phyloP scores from a whole-genome alignment of 1,140 invertebrate genomes.

The Oncopodura yosiiana region DNA sequence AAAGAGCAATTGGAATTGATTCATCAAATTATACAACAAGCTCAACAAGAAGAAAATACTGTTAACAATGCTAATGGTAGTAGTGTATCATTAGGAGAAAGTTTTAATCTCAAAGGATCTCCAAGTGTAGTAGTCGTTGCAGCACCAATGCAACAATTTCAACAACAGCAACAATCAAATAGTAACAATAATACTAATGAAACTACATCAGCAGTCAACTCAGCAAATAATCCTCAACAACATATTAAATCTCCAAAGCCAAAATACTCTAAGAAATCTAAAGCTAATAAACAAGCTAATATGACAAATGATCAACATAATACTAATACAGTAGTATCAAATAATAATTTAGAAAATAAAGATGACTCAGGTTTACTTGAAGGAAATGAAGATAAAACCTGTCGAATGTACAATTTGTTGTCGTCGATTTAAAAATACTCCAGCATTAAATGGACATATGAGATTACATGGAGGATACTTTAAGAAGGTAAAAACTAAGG shows the following conservation, averaged over 20 bases:
- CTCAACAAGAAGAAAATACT: constrained; percentile 44
- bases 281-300: too few species aligned
- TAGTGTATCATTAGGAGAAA: too few species aligned
- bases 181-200: constrained; percentile 1
- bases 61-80: constrained; percentile 27
- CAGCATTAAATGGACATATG: constrained; percentile 94
- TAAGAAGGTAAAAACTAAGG: constrained; percentile 61
- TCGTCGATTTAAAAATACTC: constrained; percentile 90
- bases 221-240: too few species aligned
- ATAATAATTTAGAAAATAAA: constrained; percentile 12
- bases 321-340: background rate
- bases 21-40: constrained; percentile 67
- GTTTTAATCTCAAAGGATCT: too few species aligned
- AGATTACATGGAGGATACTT: constrained; percentile 90
- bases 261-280: background rate
- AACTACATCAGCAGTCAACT: constrained; percentile 31
- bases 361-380: too few species aligned
- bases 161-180: constrained; percentile 16
- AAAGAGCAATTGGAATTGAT: constrained; percentile 64
- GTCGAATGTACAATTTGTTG: constrained; percentile 91
- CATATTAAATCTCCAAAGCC: too few species aligned
- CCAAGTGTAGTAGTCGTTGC: too few species aligned
- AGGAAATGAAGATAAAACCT: constrained; percentile 59
- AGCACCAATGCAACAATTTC: background rate
- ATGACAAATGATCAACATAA: too few species aligned